Evolutionary conservation across 2,113 vertebrate genomes (phyloP).

Genomic region (Alligator mississippiensis): DNA sequence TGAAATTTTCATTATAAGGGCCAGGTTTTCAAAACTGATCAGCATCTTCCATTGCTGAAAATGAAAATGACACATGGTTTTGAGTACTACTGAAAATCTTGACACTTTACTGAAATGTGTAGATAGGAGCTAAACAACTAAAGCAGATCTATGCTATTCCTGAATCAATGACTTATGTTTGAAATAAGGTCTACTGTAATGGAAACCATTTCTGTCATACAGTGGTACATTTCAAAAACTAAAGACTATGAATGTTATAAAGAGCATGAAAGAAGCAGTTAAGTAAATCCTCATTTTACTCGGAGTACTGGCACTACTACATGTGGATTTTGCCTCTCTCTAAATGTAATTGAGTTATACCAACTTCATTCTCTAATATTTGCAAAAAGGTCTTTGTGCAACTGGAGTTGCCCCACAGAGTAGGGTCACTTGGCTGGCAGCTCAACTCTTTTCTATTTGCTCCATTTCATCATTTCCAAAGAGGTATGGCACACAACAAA

Average conservation of each 20-base stretch:
- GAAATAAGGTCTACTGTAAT: not conserved
- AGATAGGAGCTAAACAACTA: slow-evolving; percentile 37
- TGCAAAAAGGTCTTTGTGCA: not conserved
- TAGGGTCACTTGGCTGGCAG: not conserved
- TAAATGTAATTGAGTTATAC: not conserved
- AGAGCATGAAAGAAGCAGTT: not conserved
- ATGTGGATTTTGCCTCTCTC: not conserved
- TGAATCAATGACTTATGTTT: slow-evolving; percentile 38
- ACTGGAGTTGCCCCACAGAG: not conserved
- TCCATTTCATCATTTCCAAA: not conserved
- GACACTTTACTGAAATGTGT: slow-evolving; percentile 42
- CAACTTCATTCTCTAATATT: not conserved
- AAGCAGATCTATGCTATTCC: slow-evolving; percentile 32
- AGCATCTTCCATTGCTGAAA: slow-evolving; percentile 45
- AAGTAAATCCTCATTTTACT: not conserved
- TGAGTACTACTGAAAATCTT: slow-evolving; percentile 43
- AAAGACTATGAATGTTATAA: not conserved
- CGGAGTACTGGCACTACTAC: not conserved
- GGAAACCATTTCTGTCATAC: slow-evolving; percentile 11
- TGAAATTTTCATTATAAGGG: not conserved
- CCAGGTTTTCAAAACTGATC: slow-evolving; percentile 39
- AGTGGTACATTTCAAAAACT: slow-evolving; percentile 24
- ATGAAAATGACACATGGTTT: slow-evolving; percentile 35
- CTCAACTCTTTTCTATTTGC: rapidly evolving
- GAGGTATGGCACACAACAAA: not conserved